These are phyloP conservation scores for Tupiocoris notatus DNA, from an alignment of 2,888 invertebrate species.

Conservation along the genomic window DNA sequence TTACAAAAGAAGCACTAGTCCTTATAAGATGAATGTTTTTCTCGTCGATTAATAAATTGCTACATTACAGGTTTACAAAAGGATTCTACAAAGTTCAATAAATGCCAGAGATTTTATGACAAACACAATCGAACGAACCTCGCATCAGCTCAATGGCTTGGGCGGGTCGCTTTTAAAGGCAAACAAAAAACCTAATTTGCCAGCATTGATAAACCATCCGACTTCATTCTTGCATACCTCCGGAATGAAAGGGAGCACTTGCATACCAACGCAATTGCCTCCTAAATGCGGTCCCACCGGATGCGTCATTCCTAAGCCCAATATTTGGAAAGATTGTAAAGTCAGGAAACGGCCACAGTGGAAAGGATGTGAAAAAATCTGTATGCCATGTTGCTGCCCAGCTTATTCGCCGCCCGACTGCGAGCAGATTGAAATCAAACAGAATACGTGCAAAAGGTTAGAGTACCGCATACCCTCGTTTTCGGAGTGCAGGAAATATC, in stretches of 20 bases:
- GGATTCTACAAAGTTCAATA: too few relatives aligned
- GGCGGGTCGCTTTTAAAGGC: too few relatives aligned
- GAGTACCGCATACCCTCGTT: conserved; percentile 38
- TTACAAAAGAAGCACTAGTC: too few relatives aligned
- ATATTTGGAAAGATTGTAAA: conserved; percentile 13
- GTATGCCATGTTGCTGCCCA: conserved; percentile 41
- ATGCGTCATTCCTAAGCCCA: conserved; percentile 16
- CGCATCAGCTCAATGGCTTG: too few relatives aligned
- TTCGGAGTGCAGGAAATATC: conserved; percentile 32
- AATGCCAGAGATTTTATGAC: too few relatives aligned
- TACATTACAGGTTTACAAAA: too few relatives aligned
- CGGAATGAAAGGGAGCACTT: not conserved
- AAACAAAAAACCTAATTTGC: too few relatives aligned
- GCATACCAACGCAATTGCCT: conserved; percentile 25
- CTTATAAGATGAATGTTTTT: too few relatives aligned
- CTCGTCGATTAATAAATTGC: too few relatives aligned
- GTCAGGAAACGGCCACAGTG: conserved; percentile 16
- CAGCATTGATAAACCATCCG: too few relatives aligned
- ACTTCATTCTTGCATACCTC: not conserved
- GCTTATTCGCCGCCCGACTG: conserved; percentile 21
- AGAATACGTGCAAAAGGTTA: conserved; percentile 29
- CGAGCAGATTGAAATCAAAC: conserved; percentile 1
- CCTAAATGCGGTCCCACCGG: conserved; percentile 15
- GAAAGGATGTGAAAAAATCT: conserved; percentile 38
- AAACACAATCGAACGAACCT: too few relatives aligned